These are phyloP conservation scores for Drosophila suzukii DNA, from an alignment of 1,140 invertebrate species.

Conservation along the genomic window DNA sequence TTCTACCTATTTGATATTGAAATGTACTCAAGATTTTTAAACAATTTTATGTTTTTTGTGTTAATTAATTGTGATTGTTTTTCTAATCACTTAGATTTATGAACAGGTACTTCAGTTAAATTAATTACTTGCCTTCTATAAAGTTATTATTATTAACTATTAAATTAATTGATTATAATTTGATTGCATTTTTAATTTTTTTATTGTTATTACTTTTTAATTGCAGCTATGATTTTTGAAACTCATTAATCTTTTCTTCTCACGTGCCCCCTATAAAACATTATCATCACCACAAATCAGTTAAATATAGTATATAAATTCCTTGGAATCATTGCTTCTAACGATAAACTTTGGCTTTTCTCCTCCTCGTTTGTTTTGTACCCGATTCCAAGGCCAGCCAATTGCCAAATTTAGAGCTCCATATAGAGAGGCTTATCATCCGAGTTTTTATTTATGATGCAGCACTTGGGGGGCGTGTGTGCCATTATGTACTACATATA, in stretches of 20 bases:
- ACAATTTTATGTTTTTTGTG: neutral
- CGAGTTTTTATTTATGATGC: conserved; percentile 57
- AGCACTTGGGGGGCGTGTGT: conserved; percentile 48
- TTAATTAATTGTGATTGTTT: neutral
- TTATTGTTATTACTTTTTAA: neutral
- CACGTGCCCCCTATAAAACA: conserved; percentile 22
- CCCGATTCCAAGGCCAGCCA: conserved; percentile 56
- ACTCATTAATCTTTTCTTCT: conserved; percentile 19
- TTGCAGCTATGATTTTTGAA: neutral
- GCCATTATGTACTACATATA: conserved; percentile 13
- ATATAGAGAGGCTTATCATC: conserved; percentile 49
- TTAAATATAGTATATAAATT: conserved; percentile 27
- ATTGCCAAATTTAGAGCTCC: conserved; percentile 65
- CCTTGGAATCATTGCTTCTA: conserved; percentile 24
- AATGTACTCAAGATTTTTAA: no score
- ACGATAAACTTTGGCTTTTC: conserved; percentile 49
- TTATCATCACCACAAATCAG: conserved; percentile 43
- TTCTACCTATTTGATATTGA: no score
- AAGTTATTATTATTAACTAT: neutral
- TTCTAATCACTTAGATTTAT: neutral
- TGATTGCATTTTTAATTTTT: neutral
- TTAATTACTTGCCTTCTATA: neutral
- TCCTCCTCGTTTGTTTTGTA: conserved; percentile 24
- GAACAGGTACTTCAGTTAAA: neutral
- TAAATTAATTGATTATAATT: neutral